These are phyloP conservation scores for Rhinopomastus cyanomelas DNA, from an alignment of 2,113 vertebrate species.

Conservation along the genomic window DNA sequence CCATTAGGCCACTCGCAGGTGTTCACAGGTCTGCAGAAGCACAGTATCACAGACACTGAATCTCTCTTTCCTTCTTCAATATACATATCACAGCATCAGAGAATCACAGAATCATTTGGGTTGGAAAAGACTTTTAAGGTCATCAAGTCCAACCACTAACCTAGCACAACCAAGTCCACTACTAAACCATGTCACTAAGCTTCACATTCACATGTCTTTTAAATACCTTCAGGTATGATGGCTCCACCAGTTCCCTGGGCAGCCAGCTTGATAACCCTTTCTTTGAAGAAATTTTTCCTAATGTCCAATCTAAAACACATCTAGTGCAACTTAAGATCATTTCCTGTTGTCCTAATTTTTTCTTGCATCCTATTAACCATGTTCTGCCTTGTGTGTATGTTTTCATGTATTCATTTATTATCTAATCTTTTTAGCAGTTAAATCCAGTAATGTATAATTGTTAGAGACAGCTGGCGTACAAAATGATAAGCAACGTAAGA, in stretches of 20 bases:
- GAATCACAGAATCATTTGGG: background rate
- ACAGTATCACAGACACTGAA: background rate
- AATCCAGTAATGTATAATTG: background rate
- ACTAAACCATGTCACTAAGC: background rate
- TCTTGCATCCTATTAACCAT: background rate
- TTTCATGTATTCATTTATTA: background rate
- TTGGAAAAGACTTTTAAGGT: background rate
- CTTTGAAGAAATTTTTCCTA: background rate
- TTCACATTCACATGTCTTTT: background rate
- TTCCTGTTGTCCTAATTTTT: background rate
- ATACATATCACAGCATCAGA: background rate
- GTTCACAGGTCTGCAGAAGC: background rate
- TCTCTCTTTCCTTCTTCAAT: background rate
- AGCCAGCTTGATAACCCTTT: background rate
- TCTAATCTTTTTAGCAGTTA: background rate
- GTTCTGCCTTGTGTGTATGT: background rate
- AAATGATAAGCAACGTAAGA: background rate
- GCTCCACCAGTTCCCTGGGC: background rate
- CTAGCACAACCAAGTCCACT: background rate
- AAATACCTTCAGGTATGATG: background rate
- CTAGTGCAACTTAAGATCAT: background rate
- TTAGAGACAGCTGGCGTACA: background rate
- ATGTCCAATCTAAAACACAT: background rate
- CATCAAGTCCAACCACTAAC: background rate
- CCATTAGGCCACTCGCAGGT: background rate